Base-by-base conservation (phyloP, 2,888 invertebrate species). In the Lochmaea crataegi region DNA sequence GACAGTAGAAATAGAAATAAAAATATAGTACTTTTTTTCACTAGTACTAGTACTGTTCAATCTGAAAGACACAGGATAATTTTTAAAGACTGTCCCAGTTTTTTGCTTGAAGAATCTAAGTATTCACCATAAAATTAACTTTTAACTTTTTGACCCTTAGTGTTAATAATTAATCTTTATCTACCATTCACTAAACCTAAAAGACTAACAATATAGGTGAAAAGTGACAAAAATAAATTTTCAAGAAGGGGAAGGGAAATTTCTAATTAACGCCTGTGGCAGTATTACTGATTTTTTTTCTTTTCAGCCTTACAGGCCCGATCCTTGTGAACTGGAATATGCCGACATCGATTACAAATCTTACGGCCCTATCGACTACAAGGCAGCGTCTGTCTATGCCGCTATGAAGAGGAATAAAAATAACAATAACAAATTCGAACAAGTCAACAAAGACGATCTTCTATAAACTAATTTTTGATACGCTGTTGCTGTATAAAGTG, bases 331-430 rank as follows among this genome's bases (percentile, higher is more conserved):
- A 87, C 90, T 96, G 87, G 94, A 94, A 84, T 96, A 96, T 87
- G 96, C 96, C 75, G 96, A 96, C 87, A 93, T 95, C 82, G 96
- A 96, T 87, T 92, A 95, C 87, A 92, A 93, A 84, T 94, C 94
- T 82, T 96, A 96, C 87, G 96, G 96, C 79, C 96, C 96, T 64
- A 96, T 96, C 85, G 94, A 96, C 88, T 96, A 96, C 88, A 96
- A 96, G 85, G 94, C 94, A 76, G 96, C 96, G 73, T 96, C 95
- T 51, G 91, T 95, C 82, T 92, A 94, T 87, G 93, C 94, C 74
- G 91, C 92, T 81, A 91, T 93, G 88, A 93, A 93, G 86, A 91
- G 92, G 84, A 88, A 90, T 11, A 90, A 89, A 81, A 83, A 84
- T 77, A 85, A 83, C 78, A 74, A 71, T 51, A 84, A 83, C 66